Percentiles rank a stretch among this genome's conserved stretches.
phyloP scores from a whole-genome alignment of 2,113 vertebrate genomes.

The Siniperca chuatsi region DNA sequence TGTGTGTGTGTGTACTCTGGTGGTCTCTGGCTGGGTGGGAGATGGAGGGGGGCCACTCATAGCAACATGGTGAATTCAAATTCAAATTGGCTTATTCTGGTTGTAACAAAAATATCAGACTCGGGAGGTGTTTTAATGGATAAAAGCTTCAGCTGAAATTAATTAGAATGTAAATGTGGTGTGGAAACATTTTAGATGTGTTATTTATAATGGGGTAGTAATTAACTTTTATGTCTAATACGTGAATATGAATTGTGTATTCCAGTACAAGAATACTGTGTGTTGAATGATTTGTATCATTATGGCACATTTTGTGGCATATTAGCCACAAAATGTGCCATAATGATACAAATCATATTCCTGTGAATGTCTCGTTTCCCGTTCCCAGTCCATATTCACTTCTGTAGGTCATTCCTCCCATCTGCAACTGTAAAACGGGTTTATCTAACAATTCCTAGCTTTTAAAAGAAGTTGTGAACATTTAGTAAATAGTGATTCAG shows the following conservation, averaged over 20 bases:
- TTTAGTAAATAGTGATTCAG: background rate
- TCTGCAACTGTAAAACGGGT: background rate
- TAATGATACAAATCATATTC: background rate
- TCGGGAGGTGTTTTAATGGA: background rate
- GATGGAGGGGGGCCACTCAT: constrained; percentile 30
- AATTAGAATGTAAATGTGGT: background rate
- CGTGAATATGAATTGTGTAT: background rate
- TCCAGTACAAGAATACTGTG: background rate
- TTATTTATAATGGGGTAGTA: background rate
- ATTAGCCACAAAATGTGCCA: background rate
- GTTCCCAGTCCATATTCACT: background rate
- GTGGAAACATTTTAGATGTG: background rate
- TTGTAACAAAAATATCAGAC: constrained; percentile 52
- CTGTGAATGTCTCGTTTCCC: background rate
- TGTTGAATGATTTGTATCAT: too few species aligned
- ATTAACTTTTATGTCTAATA: background rate
- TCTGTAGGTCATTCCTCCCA: background rate
- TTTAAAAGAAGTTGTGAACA: background rate
- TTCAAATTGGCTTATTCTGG: constrained; percentile 79
- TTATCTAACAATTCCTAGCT: background rate
- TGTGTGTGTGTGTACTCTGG: constrained; percentile 59
- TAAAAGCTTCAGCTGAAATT: constrained; percentile 2
- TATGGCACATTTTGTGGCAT: background rate
- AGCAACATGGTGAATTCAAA: constrained; percentile 79
- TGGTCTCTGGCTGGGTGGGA: constrained; percentile 64